Percentiles rank a stretch among this genome's conserved stretches.
phyloP scores from a whole-genome alignment of 2,113 vertebrate species.

The Chamaea fasciata region DNA sequence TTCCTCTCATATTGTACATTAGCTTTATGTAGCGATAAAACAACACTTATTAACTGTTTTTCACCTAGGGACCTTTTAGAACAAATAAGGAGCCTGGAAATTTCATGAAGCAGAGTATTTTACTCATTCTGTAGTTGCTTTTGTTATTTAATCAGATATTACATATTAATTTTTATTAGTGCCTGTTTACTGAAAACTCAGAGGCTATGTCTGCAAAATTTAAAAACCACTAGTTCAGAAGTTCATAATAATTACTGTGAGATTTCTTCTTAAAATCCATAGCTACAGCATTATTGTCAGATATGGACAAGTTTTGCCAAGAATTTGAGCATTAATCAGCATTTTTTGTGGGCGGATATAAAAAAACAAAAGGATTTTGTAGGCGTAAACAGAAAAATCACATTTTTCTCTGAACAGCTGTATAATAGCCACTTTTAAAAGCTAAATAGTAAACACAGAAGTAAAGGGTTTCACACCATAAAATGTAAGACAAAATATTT shows the following conservation, averaged over 20 bases:
- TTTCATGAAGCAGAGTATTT: background rate
- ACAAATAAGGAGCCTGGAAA: background rate
- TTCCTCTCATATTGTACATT: background rate
- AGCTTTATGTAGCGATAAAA: background rate
- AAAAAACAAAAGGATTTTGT: constrained; percentile 41
- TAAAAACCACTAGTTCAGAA: background rate
- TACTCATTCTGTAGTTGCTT: background rate
- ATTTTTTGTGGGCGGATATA: constrained; percentile 29
- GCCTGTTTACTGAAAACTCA: background rate
- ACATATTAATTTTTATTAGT: background rate
- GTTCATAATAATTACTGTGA: background rate
- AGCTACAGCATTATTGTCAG: background rate
- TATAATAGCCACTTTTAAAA: constrained; percentile 48
- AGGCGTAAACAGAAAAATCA: constrained; percentile 24
- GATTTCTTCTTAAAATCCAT: background rate
- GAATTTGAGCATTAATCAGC: constrained; percentile 29
- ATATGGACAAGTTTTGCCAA: constrained; percentile 18
- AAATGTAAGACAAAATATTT: constrained; percentile 57
- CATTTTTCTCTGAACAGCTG: constrained; percentile 44
- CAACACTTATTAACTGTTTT: background rate
- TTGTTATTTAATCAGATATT: background rate
- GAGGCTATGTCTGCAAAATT: background rate
- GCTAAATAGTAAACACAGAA: constrained; percentile 46
- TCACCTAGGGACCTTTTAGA: background rate
- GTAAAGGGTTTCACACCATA: background rate